A percentile compares a stretch with the other conserved stretches of the same genome.
These are phyloP conservation scores for Nomada lathburiana DNA, from an alignment of 2,888 invertebrate genomes.

Conservation along the genomic window DNA sequence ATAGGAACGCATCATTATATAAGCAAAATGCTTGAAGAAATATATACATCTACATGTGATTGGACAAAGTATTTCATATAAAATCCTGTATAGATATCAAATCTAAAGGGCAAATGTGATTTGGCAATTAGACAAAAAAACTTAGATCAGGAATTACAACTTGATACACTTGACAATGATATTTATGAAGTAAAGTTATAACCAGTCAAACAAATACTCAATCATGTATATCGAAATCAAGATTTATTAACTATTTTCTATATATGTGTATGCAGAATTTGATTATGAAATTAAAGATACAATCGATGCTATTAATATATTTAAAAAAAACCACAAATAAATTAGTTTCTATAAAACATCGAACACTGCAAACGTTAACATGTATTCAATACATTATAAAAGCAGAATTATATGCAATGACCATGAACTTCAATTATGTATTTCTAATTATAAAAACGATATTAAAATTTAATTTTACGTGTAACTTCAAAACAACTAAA, in stretches of 20 bases:
- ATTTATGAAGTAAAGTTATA: not conserved
- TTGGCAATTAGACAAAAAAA: no score
- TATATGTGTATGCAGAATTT: not conserved
- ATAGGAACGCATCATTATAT: not conserved
- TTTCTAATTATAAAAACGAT: constrained; percentile 21
- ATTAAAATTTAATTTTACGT: not conserved
- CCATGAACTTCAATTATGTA: constrained; percentile 43
- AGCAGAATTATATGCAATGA: constrained; percentile 19
- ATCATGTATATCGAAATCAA: constrained; percentile 1
- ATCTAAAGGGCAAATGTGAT: no score
- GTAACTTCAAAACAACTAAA: not conserved
- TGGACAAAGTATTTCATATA: no score
- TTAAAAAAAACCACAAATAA: not conserved
- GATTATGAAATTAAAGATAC: not conserved
- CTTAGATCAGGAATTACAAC: no score
- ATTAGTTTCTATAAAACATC: not conserved
- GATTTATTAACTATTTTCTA: constrained; percentile 22
- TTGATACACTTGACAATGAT: not conserved
- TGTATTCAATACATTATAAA: not conserved
- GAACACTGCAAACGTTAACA: constrained; percentile 4
- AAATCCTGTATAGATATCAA: no score
- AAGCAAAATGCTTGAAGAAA: not conserved
- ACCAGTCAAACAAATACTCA: constrained; percentile 11
- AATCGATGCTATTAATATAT: not conserved
- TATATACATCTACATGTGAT: not conserved